Conservation (phyloP, 2,888 invertebrate genomes). For the Achlya flavicornis region DNA sequence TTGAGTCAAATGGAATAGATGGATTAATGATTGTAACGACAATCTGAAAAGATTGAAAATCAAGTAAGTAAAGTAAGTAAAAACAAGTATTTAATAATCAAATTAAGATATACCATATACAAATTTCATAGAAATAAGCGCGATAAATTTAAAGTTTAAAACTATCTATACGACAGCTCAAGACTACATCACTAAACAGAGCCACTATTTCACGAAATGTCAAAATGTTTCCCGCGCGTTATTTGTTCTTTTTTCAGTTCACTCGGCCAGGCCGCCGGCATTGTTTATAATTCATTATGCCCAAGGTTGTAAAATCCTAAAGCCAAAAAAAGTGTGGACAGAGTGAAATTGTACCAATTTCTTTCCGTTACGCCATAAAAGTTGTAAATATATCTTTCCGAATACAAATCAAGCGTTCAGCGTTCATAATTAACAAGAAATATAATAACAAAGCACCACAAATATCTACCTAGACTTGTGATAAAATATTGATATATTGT, state of each 20-base stretch:
- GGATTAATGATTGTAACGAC: no score
- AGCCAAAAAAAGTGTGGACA: slow-evolving; percentile 41
- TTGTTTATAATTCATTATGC: slow-evolving; percentile 59
- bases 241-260: slow-evolving; percentile 46
- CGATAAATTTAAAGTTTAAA: neutral
- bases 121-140: neutral
- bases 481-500: neutral
- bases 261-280: slow-evolving; percentile 23
- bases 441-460: neutral
- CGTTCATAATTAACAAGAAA: neutral
- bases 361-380: slow-evolving; percentile 50
- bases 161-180: neutral
- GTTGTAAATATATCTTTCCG: slow-evolving; percentile 36
- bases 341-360: slow-evolving; percentile 73
- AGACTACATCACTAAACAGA: neutral
- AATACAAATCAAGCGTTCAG: slow-evolving; percentile 10
- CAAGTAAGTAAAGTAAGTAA: no score
- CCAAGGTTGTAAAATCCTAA: slow-evolving; percentile 41
- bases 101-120: no score
- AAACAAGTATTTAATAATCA: no score
- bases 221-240: slow-evolving; percentile 71
- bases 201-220: slow-evolving; percentile 53
- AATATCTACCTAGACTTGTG: neutral
- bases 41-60: no score
- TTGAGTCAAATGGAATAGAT: no score